Evolutionary conservation across 2,888 invertebrate species (phyloP), one percentile per base, ranked within the genome.

Genomic region (Drosophila atripex): DNA sequence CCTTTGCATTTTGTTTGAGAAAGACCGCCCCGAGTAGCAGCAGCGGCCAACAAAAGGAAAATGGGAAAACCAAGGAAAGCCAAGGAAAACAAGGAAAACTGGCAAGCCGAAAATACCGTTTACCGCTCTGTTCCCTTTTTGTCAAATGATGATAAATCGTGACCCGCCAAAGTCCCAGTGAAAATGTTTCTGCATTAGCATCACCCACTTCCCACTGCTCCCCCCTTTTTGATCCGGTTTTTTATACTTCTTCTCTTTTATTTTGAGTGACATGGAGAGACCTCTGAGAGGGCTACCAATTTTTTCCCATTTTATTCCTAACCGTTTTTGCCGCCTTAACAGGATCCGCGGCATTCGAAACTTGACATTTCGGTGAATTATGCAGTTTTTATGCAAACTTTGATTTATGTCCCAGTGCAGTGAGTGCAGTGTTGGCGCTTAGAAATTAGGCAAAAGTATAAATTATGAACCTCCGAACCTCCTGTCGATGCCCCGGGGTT

Each of bases 111-210:
- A 63, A 63, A 51, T 64, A 64, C 39, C 51, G 46, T 16, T 70
- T 70, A 54, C 71, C 50, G 53, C 70, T 70, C 70, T 70, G 78
- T 80, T 85, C 74, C 75, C 74, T 85, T 82, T 82, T 82, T 80
- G 78, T 78, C 85, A 84, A 83, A 84, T 77, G 85, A 80, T 84
- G 87, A 86, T 84, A 84, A 84, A 84, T 84, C 84, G 84, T 84
- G 84, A 84, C 85, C 75, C 60, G 76, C 66, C 63, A 66, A 50
- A 58, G 77, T 57, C 71, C 63, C 68, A 77, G 80, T 71, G 83
- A 83, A 86, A 79, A 80, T 80, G 79, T 73, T 68, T 49, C 46
- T 46, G 64, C 64, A 64, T 63, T 64, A 63, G 45, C 64, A 64
- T 46, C 51, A 39, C 6, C 47, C 35, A n/a, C 63, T 54, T 57